These are phyloP conservation scores for Trichonephila clavata DNA, from an alignment of 1,140 invertebrate species.

Conservation along the genomic window DNA sequence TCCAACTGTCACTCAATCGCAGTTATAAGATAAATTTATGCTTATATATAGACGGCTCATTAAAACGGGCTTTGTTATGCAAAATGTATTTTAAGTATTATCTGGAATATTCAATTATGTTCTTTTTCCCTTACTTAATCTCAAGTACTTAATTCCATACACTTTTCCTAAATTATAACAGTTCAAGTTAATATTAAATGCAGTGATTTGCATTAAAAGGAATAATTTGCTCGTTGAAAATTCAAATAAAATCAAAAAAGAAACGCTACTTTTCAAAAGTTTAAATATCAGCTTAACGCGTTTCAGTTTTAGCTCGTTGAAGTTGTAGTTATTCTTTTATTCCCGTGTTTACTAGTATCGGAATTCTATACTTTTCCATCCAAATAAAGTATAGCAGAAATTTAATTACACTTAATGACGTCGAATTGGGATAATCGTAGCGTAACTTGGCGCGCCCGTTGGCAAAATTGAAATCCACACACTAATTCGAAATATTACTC, in stretches of 20 bases:
- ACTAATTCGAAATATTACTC: conserved; percentile 1
- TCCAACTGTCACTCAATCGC: no score
- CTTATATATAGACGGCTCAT: no score
- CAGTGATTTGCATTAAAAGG: no score
- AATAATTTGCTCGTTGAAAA: neutral
- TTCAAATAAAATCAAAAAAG: neutral
- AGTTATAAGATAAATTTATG: no score
- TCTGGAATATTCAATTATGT: no score
- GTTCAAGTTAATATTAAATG: no score
- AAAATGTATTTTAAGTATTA: no score
- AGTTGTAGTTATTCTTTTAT: neutral
- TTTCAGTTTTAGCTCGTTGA: neutral
- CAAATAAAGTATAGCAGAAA: conserved; percentile 3
- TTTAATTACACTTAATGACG: conserved; percentile 16
- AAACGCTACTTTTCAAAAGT: neutral
- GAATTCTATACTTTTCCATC: conserved; percentile 1
- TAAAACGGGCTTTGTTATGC: no score
- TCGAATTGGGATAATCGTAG: conserved; percentile 9
- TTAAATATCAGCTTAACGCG: neutral
- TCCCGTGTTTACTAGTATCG: neutral
- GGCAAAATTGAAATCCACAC: conserved; percentile 18
- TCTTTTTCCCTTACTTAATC: no score
- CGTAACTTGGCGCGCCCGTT: neutral
- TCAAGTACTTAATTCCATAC: no score
- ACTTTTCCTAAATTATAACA: no score